These are phyloP conservation scores for Cenopis cana DNA, from an alignment of 2,888 invertebrate genomes.

Conservation along the genomic window DNA sequence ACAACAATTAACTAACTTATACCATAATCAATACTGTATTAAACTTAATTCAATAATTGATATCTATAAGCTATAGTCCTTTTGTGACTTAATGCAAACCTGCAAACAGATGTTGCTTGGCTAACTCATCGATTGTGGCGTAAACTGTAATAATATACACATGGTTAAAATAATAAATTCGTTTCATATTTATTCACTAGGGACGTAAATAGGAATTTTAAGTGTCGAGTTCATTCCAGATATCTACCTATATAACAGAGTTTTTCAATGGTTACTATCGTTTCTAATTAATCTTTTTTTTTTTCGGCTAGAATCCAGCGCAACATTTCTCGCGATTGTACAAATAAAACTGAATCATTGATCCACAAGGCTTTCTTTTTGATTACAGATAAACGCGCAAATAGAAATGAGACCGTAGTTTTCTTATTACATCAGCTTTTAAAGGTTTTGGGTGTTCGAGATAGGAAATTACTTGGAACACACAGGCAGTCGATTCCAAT, in stretches of 20 bases:
- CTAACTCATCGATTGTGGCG: not conserved
- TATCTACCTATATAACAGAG: not conserved
- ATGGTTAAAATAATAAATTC: not conserved
- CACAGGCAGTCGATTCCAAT: not conserved
- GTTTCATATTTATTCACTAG: not conserved
- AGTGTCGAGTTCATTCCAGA: not conserved
- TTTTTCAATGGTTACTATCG: constrained; percentile 7
- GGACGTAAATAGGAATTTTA: not conserved
- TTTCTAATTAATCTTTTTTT: constrained; percentile 15
- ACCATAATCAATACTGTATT: no score
- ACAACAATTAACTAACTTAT: no score
- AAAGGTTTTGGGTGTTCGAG: not conserved
- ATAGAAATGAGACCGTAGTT: constrained; percentile 28
- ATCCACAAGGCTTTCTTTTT: constrained; percentile 35
- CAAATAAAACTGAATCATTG: constrained; percentile 29
- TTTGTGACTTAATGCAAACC: no score
- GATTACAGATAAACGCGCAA: constrained; percentile 34
- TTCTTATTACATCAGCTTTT: constrained; percentile 26
- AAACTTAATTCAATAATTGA: no score
- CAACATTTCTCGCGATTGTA: constrained; percentile 20
- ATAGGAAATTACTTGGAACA: not conserved
- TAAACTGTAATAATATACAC: not conserved
- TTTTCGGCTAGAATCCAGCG: not conserved
- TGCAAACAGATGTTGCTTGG: not conserved
- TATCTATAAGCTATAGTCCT: no score